These are phyloP conservation scores for Macropis europaea DNA, from an alignment of 2,888 invertebrate species.

Conservation along the genomic window DNA sequence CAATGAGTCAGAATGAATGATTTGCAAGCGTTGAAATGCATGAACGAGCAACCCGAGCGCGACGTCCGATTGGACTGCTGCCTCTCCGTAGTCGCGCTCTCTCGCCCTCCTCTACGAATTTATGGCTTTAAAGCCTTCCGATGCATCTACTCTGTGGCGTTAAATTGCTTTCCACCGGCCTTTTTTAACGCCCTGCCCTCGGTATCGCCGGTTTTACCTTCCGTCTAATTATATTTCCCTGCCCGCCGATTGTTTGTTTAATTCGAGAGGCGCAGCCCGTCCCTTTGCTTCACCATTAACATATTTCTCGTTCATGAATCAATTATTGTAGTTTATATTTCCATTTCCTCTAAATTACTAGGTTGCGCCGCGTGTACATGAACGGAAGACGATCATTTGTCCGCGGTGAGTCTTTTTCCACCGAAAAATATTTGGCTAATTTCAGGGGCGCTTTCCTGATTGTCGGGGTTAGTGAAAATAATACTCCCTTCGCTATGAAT, in stretches of 20 bases:
- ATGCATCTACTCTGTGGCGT: conserved; percentile 62
- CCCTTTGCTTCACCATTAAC: neutral
- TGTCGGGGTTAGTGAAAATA: conserved; percentile 37
- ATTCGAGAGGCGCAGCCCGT: neutral
- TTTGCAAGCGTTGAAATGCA: conserved; percentile 71
- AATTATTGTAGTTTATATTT: neutral
- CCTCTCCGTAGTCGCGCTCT: conserved; percentile 38
- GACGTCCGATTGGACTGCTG: conserved; percentile 63
- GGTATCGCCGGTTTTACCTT: conserved; percentile 44
- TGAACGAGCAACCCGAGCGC: conserved; percentile 66
- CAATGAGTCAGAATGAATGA: conserved; percentile 69
- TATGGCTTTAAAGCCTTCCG: conserved; percentile 64
- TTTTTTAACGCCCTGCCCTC: conserved; percentile 51
- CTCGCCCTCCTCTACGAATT: conserved; percentile 56
- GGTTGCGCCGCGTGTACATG: conserved; percentile 1
- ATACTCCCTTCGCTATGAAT: conserved; percentile 2
- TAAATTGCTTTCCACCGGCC: conserved; percentile 66
- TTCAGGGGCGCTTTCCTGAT: conserved; percentile 21
- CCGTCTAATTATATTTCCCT: conserved; percentile 53
- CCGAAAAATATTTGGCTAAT: conserved; percentile 42
- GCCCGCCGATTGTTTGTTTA: conserved; percentile 20
- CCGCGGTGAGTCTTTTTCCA: conserved; percentile 14
- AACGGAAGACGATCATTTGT: neutral
- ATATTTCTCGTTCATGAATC: conserved; percentile 11
- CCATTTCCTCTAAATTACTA: neutral